Base-by-base conservation (phyloP, 2,888 invertebrate genomes). In the Catonia carolina region DNA sequence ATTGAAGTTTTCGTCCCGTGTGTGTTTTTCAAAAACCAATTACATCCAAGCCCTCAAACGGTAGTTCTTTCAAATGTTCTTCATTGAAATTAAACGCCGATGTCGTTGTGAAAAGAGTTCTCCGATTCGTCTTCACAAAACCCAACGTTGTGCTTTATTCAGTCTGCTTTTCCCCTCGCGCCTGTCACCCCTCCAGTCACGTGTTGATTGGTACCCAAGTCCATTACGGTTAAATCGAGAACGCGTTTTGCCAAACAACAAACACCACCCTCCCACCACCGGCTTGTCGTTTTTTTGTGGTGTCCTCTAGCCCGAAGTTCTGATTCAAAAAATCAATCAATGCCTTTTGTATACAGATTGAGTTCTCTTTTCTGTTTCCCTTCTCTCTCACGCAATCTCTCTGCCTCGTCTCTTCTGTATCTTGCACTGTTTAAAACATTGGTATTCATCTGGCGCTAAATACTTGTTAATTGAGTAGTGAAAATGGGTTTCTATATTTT, bases 51-150 rank as follows among this genome's bases (percentile, higher is more conserved):
- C 45, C 45, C 5, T 15, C 23, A 4, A 14, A 17, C 20, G 12
- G 15, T 27, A 45, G 45, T 45, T 23, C 58, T 58, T 58, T 58
- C 49, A 52, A 58, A 58, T 49, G 53, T 53, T 53, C 50, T 50
- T 58, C 58, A 58, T 58, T 58, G 58, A 54, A 58, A 58, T 58
- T 58, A 58, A 58, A 58, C 54, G 58, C 58, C 54, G 58, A 53
- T 54, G 48, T 42, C 45, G 45, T 27, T 45, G 23, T 58, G 58
- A 58, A 58, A 54, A 53, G 58, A 54, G 58, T 37, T 39, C 50
- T 58, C 54, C 48, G 33, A 58, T 58, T 58, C 45, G 45, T 45
- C 45, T 45, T 45, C 45, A 45, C 45, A 45, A 45, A 45, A 45
- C 18, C 45, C 22, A 45, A 22, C 45, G 45, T 45, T 45, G 45